Evolutionary conservation across 2,797 vertebrate species (phyloP).

Genomic region (Sarcophilus harrisii): DNA sequence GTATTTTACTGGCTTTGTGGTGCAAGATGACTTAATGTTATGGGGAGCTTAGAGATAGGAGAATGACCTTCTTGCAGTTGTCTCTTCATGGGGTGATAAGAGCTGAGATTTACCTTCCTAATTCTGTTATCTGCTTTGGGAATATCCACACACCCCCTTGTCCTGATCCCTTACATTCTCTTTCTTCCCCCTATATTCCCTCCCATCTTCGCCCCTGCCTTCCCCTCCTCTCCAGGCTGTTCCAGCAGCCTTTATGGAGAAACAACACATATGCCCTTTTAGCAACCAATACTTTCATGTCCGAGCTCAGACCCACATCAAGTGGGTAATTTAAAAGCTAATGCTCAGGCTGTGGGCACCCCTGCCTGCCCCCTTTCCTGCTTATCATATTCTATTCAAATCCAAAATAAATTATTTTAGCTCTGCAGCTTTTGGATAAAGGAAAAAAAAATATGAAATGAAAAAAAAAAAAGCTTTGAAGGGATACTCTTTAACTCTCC

Average conservation of each 20-base stretch:
- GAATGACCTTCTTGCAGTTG: conserved; percentile 21
- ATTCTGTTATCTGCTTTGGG: conserved; percentile 36
- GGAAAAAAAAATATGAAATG: conserved; percentile 76
- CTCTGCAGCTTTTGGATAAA: conserved; percentile 80
- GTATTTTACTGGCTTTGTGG: not conserved
- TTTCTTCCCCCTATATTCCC: not conserved
- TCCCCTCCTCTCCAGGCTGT: not conserved
- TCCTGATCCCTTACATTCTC: not conserved
- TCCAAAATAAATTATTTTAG: conserved; percentile 85
- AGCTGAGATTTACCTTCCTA: not conserved
- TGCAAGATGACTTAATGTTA: not conserved
- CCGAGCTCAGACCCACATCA: conserved; percentile 69
- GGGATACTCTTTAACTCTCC: conserved; percentile 53
- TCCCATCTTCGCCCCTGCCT: not conserved
- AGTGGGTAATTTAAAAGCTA: conserved; percentile 84
- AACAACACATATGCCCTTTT: conserved; percentile 59
- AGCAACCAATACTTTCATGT: conserved; percentile 61
- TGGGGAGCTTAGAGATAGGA: conserved; percentile 14
- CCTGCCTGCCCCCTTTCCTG: conserved; percentile 74
- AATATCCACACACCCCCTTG: conserved; percentile 5
- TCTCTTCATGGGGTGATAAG: not conserved
- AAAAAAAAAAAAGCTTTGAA: conserved; percentile 81
- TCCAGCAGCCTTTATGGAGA: conserved; percentile 51
- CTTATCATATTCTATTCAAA: conserved; percentile 83
- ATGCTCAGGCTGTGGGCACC: conserved; percentile 76